phyloP scores from a whole-genome alignment of 2,888 invertebrate species.

The Pseudococcus viburni region DNA sequence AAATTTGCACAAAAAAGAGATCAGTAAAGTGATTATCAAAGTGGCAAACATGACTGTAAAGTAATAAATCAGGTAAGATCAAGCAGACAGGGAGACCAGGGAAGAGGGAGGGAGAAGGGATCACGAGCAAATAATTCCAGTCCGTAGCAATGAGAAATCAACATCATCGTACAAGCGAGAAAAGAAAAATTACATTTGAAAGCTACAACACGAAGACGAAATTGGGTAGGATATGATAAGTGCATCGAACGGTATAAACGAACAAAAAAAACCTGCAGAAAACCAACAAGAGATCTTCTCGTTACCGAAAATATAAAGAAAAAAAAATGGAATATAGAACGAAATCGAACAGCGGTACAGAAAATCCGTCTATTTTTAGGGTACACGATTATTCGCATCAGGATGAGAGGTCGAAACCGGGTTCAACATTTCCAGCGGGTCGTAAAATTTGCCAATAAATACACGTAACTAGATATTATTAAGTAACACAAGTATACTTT shows the following conservation, averaged over 20 bases:
- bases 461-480: constrained; percentile 21
- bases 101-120: neutral
- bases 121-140: constrained; percentile 31
- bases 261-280: neutral
- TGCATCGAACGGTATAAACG: neutral
- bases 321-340: neutral
- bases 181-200: neutral
- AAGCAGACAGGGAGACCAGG: neutral
- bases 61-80: constrained; percentile 5
- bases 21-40: constrained; percentile 49
- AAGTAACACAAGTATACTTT: constrained; percentile 16
- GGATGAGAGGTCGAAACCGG: neutral
- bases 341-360: neutral
- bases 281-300: constrained; percentile 11
- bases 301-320: neutral
- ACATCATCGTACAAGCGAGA: neutral
- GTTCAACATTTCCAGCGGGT: neutral
- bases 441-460: constrained; percentile 3
- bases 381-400: neutral
- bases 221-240: neutral
- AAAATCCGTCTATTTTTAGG: neutral
- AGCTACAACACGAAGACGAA: neutral
- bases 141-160: constrained; percentile 11
- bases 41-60: constrained; percentile 29
- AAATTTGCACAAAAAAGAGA: constrained; percentile 45